Base-by-base conservation (phyloP, 2,797 vertebrate species). In the Schizothorax lantsangensis region DNA sequence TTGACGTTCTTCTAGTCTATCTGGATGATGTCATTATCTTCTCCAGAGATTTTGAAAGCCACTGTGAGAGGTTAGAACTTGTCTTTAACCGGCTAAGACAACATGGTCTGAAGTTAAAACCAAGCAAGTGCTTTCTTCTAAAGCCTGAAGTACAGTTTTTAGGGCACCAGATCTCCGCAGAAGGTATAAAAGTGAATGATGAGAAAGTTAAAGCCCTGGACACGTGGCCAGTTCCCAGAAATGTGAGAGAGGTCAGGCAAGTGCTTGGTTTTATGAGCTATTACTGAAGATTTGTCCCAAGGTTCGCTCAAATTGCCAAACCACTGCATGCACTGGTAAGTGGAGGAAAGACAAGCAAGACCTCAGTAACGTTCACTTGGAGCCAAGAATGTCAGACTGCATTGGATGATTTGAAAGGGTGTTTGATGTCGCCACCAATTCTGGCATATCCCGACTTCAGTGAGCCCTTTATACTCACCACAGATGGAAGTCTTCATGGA, bases 261-360 rank as follows among this genome's bases (percentile, higher is more conserved):
- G 75, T 90, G 1, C 23, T 90, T 6, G 88, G 86, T 0, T 89
- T 90, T 11, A 84, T 90, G 87, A 57, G 66, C n/a, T 89, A 90
- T 36, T 87, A 87, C 21, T 3, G 75, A 26, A 49, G 69, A 3
- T 88, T 88, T 17, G 75, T 90, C 23, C 75, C 77, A 14, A 33
- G 43, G 10, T 88, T 84, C 17, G 83, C 83, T 12, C 83, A 88
- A 5, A 12, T 88, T 15, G 78, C 77, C 6, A 26, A 62, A 6
- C 69, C 69, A 6, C 33, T 85, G 2, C 69, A 88, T 77, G 87
- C 69, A 1, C n/a, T 86, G 3, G 40, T 83, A 1, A 38, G 72
- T 6, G 47, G 77, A 45, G 43, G 19, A 33, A 77, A 52, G 0
- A 69, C 14, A 43, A 40, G 26, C 0, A 49, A 3, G 14, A 5